Evolutionary conservation across 1,140 invertebrate species (phyloP).

Genomic region (Latrodectus geometricus): DNA sequence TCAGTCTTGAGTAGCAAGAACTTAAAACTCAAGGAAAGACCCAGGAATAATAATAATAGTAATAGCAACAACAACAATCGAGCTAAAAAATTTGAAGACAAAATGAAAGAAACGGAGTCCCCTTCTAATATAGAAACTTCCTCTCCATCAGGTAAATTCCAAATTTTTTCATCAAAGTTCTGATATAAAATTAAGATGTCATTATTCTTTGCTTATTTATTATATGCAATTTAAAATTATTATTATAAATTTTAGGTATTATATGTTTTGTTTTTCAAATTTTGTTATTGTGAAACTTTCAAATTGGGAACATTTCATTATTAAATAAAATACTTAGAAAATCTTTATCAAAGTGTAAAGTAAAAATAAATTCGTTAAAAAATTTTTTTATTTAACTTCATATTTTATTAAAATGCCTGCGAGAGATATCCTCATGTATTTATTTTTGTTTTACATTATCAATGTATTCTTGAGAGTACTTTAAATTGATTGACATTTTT

Average conservation of each 20-base stretch:
- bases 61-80: not conserved
- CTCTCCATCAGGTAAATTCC: constrained; percentile 40
- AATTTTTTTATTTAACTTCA: too few species aligned
- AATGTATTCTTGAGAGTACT: too few species aligned
- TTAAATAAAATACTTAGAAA: too few species aligned
- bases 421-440: too few species aligned
- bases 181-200: not conserved
- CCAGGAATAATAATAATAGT: constrained; percentile 18
- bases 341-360: too few species aligned
- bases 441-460: too few species aligned
- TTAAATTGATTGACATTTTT: too few species aligned
- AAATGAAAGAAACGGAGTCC: constrained; percentile 51
- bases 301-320: too few species aligned
- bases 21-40: constrained; percentile 32
- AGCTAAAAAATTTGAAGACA: constrained; percentile 50
- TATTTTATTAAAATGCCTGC: too few species aligned
- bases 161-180: not conserved
- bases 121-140: constrained; percentile 47
- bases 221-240: not conserved
- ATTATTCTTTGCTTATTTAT: too few species aligned
- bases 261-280: not conserved
- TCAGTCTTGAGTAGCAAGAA: constrained; percentile 20
- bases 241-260: not conserved
- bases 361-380: too few species aligned
- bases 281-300: too few species aligned